phyloP scores from a whole-genome alignment of 2,113 vertebrate species.

The Erythrocercus mccallii region DNA sequence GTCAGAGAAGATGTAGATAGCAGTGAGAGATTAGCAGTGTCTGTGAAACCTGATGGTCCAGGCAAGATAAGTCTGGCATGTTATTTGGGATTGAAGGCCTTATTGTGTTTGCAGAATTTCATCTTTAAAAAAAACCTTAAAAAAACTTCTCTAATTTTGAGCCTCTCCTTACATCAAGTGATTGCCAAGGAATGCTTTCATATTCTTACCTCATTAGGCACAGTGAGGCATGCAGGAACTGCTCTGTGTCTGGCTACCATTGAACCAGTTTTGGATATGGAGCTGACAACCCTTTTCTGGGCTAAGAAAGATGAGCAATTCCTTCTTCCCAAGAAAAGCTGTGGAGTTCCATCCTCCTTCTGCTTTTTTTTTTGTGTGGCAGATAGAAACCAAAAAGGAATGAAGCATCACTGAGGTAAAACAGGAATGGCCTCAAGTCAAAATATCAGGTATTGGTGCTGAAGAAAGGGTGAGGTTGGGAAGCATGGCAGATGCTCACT shows the following conservation, averaged over 20 bases:
- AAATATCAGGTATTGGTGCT: not conserved
- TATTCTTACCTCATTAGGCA: not conserved
- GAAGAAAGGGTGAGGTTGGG: not conserved
- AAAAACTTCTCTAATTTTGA: not conserved
- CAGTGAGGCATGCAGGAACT: not conserved
- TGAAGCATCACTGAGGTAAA: not conserved
- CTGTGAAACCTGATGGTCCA: not conserved
- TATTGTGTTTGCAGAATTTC: not conserved
- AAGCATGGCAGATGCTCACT: not conserved
- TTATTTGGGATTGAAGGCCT: not conserved
- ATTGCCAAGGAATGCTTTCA: constrained; percentile 30
- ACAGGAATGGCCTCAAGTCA: not conserved
- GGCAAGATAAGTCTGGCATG: not conserved
- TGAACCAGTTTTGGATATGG: not conserved
- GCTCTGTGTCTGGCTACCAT: not conserved
- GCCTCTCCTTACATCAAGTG: not conserved
- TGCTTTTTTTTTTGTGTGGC: not conserved
- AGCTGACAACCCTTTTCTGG: not conserved
- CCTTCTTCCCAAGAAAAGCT: not conserved
- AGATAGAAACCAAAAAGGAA: not conserved
- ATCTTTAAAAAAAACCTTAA: not conserved
- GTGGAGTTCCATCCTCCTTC: not conserved
- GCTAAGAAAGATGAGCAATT: not conserved
- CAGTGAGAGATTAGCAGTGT: not conserved
- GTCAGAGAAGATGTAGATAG: not conserved